Percentiles rank a stretch among this genome's conserved stretches.
Evolutionary conservation across 1,140 invertebrate species (phyloP).

Genomic region (Planococcus citri): DNA sequence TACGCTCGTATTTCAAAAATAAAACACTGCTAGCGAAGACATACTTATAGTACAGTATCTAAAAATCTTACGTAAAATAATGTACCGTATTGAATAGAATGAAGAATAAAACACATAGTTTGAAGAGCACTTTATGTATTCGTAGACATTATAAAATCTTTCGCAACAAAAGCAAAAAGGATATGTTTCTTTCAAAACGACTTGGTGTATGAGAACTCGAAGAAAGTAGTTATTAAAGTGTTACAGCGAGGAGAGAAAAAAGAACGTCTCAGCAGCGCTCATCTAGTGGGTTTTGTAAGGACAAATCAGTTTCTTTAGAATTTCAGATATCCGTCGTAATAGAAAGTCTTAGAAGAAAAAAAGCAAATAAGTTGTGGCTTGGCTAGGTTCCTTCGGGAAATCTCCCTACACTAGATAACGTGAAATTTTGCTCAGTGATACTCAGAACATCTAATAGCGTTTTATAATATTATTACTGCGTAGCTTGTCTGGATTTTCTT

Average conservation of each 20-base stretch:
- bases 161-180: constrained; percentile 12
- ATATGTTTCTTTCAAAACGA: background rate
- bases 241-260: constrained; percentile 14
- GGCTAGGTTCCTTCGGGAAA: constrained; percentile 8
- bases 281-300: constrained; percentile 13
- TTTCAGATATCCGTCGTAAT: background rate
- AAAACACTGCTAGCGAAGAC: no score
- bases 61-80: background rate
- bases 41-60: background rate
- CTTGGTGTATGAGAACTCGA: background rate
- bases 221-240: constrained; percentile 18
- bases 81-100: background rate
- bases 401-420: background rate
- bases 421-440: background rate
- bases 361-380: constrained; percentile 11
- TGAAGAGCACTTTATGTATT: constrained; percentile 13
- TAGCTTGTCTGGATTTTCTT: background rate
- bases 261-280: background rate
- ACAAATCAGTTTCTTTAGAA: constrained; percentile 18
- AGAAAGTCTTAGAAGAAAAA: constrained; percentile 4
- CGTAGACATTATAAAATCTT: constrained; percentile 13
- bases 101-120: background rate
- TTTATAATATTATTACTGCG: background rate
- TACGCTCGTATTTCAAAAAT: no score
- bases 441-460: constrained; percentile 6